Evolutionary conservation across 2,113 vertebrate genomes (phyloP).

Genomic region (Acinonyx jubatus): DNA sequence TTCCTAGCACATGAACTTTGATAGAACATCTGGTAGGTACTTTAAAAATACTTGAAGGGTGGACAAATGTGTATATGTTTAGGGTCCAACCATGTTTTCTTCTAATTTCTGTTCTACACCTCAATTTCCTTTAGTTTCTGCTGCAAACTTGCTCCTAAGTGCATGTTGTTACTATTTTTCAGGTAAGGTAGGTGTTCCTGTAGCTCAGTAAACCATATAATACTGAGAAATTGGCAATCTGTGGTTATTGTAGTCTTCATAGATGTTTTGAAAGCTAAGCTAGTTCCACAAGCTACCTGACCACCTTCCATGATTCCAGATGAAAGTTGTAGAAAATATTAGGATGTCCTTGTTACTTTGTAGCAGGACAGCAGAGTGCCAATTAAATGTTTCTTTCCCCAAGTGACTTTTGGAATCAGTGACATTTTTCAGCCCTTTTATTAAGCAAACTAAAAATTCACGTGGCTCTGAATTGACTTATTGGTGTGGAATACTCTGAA

Average conservation of each 20-base stretch:
- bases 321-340: neutral
- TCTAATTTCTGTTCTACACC: neutral
- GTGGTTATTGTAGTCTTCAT: neutral
- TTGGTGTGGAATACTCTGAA: neutral
- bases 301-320: neutral
- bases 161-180: neutral
- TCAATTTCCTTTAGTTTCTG: neutral
- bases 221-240: neutral
- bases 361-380: neutral
- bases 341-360: neutral
- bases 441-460: constrained; percentile 1
- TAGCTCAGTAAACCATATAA: neutral
- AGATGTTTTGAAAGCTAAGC: neutral
- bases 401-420: neutral
- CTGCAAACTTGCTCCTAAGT: neutral
- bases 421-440: neutral
- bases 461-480: neutral
- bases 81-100: neutral
- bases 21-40: neutral
- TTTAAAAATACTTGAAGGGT: neutral
- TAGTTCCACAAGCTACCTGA: neutral
- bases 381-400: neutral
- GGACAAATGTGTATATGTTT: neutral
- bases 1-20: neutral
- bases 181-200: neutral